phyloP scores from a whole-genome alignment of 2,113 vertebrate genomes.

The Grammomys dolichurus region DNA sequence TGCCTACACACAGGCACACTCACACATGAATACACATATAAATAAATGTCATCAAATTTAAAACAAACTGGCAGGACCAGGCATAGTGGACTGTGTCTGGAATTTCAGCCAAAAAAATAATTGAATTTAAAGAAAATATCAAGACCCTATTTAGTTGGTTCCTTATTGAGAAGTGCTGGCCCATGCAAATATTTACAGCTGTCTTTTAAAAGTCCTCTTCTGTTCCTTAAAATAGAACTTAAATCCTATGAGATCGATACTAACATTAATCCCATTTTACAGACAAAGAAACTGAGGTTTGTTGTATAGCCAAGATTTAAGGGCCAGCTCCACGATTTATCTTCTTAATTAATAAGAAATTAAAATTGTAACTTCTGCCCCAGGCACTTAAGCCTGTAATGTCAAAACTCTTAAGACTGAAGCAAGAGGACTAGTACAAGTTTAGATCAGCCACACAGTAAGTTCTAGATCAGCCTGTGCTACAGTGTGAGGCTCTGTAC shows the following conservation, averaged over 20 bases:
- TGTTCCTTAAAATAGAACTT: not conserved
- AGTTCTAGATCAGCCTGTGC: not conserved
- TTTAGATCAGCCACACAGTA: not conserved
- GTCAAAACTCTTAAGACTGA: not conserved
- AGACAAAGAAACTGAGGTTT: conserved; percentile 51
- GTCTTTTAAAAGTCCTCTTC: not conserved
- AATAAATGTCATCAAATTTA: not conserved
- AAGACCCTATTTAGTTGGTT: not conserved
- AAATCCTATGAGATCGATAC: not conserved
- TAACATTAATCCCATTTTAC: conserved; percentile 18
- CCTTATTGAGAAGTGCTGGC: not conserved
- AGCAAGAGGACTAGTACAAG: not conserved
- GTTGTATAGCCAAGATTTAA: conserved; percentile 18
- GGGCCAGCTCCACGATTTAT: not conserved
- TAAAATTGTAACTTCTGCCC: not conserved
- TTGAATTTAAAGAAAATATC: not conserved
- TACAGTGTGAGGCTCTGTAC: not conserved
- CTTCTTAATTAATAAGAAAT: not conserved
- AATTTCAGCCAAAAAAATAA: not conserved
- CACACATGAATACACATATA: not conserved
- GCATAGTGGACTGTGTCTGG: not conserved
- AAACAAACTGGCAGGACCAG: not conserved
- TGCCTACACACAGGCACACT: not conserved
- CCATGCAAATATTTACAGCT: not conserved
- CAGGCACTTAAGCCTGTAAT: not conserved